phyloP scores from a whole-genome alignment of 2,113 vertebrate genomes.

The Dipodomys merriami region DNA sequence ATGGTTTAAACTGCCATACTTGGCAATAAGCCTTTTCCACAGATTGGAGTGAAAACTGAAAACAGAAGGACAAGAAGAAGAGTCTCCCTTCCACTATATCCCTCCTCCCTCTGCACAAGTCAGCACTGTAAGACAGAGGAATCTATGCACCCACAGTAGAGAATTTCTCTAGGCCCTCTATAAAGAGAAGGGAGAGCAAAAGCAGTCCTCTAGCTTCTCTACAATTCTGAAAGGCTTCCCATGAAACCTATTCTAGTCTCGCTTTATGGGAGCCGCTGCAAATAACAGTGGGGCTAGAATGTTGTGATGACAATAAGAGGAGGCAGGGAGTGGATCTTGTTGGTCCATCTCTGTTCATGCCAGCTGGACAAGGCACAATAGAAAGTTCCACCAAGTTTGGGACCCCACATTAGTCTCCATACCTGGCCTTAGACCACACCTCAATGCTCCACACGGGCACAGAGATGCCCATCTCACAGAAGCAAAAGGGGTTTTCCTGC shows the following conservation, averaged over 20 bases:
- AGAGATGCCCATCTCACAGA: not conserved
- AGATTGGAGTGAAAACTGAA: not conserved
- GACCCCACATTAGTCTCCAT: not conserved
- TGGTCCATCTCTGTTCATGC: not conserved
- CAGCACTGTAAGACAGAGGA: not conserved
- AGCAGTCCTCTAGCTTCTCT: not conserved
- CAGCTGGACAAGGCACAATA: not conserved
- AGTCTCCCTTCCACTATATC: not conserved
- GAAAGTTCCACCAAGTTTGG: not conserved
- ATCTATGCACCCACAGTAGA: not conserved
- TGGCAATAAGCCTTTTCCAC: not conserved
- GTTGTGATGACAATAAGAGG: not conserved
- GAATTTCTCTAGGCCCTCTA: not conserved
- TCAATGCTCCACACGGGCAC: not conserved
- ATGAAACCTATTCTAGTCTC: not conserved
- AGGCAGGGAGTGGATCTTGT: not conserved
- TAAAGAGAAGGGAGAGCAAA: not conserved
- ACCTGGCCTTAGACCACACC: not conserved
- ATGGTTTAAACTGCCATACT: not conserved
- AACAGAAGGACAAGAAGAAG: not conserved
- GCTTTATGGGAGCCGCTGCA: not conserved
- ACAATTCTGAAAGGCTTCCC: not conserved
- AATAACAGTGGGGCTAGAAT: not conserved
- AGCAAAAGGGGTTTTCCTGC: not conserved
- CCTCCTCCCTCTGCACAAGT: not conserved